Percentiles rank a stretch among this genome's conserved stretches.
phyloP scores from a whole-genome alignment of 2,113 vertebrate species.

The Rhineura floridana region DNA sequence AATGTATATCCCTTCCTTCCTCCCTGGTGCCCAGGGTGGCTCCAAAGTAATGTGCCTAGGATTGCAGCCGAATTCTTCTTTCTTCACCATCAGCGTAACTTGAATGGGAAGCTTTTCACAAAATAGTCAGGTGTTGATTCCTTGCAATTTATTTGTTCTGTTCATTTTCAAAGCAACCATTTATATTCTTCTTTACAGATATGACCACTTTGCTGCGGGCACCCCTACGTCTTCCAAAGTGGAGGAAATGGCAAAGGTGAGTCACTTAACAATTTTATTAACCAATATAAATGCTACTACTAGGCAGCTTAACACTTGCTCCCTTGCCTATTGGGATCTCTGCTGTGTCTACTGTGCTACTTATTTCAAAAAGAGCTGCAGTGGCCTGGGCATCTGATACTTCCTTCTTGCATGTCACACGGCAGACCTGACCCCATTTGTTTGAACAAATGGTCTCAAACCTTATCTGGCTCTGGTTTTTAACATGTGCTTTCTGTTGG shows the following conservation, averaged over 20 bases:
- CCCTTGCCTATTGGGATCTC: slow-evolving; percentile 8
- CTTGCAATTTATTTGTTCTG: background rate
- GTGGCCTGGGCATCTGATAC: background rate
- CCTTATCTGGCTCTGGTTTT: background rate
- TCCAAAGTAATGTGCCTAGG: background rate
- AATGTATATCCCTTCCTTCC: no score
- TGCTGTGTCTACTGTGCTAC: background rate
- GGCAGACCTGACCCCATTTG: background rate
- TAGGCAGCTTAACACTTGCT: background rate
- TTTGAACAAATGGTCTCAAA: background rate
- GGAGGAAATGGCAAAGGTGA: slow-evolving; percentile 70
- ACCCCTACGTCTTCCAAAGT: slow-evolving; percentile 39
- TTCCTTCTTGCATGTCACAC: background rate
- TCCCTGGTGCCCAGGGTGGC: background rate
- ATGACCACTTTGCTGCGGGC: slow-evolving; percentile 32
- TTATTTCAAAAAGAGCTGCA: background rate
- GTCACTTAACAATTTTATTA: slow-evolving; percentile 34
- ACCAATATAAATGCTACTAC: slow-evolving; percentile 3
- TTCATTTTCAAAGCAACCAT: slow-evolving; percentile 49
- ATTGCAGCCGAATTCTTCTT: rapidly evolving
- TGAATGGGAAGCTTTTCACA: slow-evolving; percentile 15
- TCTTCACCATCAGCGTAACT: background rate
- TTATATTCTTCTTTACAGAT: slow-evolving; percentile 70
- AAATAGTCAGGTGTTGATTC: slow-evolving; percentile 22
- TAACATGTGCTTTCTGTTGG: background rate